Conservation (phyloP, 2,113 vertebrate genomes). For the Ailuropoda melanoleuca region DNA sequence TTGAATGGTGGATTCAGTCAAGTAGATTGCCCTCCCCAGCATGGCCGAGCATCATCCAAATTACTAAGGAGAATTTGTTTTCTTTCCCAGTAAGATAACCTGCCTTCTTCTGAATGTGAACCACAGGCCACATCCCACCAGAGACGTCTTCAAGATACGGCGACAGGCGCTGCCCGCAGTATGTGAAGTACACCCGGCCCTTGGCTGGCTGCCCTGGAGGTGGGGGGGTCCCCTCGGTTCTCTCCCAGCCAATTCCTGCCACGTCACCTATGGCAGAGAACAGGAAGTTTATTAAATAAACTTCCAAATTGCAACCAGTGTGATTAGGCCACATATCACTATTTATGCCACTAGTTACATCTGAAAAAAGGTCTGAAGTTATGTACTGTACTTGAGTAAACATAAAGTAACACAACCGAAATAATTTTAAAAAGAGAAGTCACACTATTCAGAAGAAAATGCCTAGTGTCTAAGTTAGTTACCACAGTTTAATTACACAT, state of each 20-base stretch:
- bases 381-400: background rate
- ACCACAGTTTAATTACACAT: background rate
- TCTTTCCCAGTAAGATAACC: conserved; percentile 61
- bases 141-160: conserved; percentile 96
- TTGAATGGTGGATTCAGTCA: background rate
- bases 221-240: conserved; percentile 95
- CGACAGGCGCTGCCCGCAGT: conserved; percentile 95
- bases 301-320: background rate
- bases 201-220: conserved; percentile 97
- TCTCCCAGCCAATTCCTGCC: conserved; percentile 98
- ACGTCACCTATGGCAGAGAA: conserved; percentile 88
- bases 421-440: background rate
- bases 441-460: background rate
- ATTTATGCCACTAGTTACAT: background rate
- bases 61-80: background rate
- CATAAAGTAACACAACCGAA: background rate
- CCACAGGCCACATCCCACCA: conserved; percentile 98
- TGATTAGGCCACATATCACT: background rate
- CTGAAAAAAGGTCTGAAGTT: background rate
- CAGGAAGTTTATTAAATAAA: background rate
- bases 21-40: background rate
- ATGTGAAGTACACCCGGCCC: conserved; percentile 98
- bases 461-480: background rate
- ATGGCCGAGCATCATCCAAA: background rate
- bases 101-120: conserved; percentile 99